These are phyloP conservation scores for Sebastes cheni DNA, from an alignment of 2,797 vertebrate genomes.

Conservation along the genomic window DNA sequence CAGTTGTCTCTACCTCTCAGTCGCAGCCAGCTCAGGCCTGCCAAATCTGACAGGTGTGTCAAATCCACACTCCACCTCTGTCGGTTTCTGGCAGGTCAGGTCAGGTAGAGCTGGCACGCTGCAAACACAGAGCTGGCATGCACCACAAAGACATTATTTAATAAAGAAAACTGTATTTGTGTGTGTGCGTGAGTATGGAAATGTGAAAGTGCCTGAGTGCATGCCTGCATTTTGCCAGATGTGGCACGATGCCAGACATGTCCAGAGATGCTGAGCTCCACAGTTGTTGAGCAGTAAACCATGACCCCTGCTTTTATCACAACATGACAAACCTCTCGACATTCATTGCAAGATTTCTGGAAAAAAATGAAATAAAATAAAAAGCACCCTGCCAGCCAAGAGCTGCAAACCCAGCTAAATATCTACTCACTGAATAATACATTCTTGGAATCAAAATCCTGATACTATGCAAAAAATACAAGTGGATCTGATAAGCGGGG, in stretches of 20 bases:
- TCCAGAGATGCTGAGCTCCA: conserved; percentile 52
- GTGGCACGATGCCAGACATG: conserved; percentile 60
- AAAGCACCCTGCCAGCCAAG: conserved; percentile 40
- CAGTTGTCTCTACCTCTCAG: conserved; percentile 58
- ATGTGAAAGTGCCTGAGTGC: conserved; percentile 8
- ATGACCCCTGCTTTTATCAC: conserved; percentile 67
- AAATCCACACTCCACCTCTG: conserved; percentile 72
- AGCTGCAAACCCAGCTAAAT: conserved; percentile 51
- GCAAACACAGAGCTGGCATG: conserved; percentile 48
- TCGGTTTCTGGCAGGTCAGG: conserved; percentile 67
- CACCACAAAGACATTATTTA: conserved; percentile 53
- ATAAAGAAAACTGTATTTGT: conserved; percentile 42
- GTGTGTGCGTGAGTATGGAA: neutral
- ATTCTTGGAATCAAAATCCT: conserved; percentile 67
- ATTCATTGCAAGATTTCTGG: conserved; percentile 40
- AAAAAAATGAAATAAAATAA: neutral
- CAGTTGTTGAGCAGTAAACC: conserved; percentile 62
- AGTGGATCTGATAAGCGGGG: conserved; percentile 56
- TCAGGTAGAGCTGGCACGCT: conserved; percentile 61
- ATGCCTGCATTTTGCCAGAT: conserved; percentile 49
- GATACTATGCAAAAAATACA: conserved; percentile 57
- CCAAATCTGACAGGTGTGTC: conserved; percentile 77
- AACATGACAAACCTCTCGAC: conserved; percentile 57
- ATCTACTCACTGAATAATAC: conserved; percentile 67
- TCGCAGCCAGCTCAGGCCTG: conserved; percentile 62